These are phyloP conservation scores for Sphyrna mokarran DNA, from an alignment of 2,113 vertebrate species.

Conservation along the genomic window DNA sequence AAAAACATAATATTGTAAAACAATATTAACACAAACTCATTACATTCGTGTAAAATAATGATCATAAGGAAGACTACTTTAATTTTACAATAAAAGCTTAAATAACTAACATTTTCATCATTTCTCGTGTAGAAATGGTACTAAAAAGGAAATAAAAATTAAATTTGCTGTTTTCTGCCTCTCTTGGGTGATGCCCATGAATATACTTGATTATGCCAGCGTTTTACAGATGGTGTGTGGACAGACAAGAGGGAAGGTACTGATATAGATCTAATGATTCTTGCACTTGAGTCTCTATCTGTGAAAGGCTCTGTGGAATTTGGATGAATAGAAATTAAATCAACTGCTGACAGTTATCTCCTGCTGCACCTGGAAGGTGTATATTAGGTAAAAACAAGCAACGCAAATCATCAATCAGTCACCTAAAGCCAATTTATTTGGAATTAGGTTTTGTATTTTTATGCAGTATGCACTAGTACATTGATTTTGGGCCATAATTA, in stretches of 20 bases:
- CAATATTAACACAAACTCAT: neutral
- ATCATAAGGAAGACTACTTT: neutral
- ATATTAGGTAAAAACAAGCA: slow-evolving; percentile 57
- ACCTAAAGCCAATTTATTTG: slow-evolving; percentile 53
- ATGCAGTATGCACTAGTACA: neutral
- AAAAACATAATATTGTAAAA: neutral
- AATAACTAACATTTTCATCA: neutral
- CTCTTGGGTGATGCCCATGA: slow-evolving; percentile 54
- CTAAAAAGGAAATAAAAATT: neutral
- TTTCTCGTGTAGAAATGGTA: neutral
- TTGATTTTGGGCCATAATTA: neutral
- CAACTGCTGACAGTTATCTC: slow-evolving; percentile 66
- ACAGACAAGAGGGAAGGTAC: slow-evolving; percentile 57
- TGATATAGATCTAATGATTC: slow-evolving; percentile 55
- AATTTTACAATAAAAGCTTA: neutral
- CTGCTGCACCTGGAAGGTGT: slow-evolving; percentile 65
- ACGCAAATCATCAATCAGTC: slow-evolving; percentile 78
- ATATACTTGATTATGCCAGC: slow-evolving; percentile 61
- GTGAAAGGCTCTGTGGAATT: slow-evolving; percentile 59
- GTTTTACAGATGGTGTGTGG: slow-evolving; percentile 63
- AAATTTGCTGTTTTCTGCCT: slow-evolving; percentile 50
- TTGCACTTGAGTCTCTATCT: slow-evolving; percentile 52
- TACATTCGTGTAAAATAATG: neutral
- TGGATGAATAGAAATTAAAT: slow-evolving; percentile 75
- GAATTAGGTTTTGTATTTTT: neutral